Conservation (phyloP, 2,888 invertebrate genomes). For the Synergus japonicus region DNA sequence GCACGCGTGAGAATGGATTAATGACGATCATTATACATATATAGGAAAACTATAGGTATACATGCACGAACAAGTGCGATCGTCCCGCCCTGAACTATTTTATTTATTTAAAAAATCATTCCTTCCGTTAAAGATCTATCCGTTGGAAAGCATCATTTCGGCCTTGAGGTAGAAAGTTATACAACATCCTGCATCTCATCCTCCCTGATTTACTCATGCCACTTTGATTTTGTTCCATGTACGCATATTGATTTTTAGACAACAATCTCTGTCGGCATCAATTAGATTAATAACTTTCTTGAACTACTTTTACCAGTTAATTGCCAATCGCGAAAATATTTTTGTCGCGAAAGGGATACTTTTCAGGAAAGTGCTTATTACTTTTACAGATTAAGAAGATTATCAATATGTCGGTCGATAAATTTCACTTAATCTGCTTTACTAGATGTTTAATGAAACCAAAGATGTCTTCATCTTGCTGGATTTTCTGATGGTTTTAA, state of each 20-base stretch:
- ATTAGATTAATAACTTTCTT: slow-evolving; percentile 11
- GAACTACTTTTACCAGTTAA: not conserved
- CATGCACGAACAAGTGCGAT: slow-evolving; percentile 1
- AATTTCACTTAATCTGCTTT: not conserved
- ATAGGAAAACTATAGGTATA: not conserved
- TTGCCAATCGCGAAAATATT: not conserved
- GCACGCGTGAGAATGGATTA: slow-evolving; percentile 50
- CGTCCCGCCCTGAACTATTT: slow-evolving; percentile 1
- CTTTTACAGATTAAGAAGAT: not conserved
- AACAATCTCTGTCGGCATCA: not conserved
- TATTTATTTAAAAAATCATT: not conserved
- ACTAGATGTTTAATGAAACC: too few relatives aligned
- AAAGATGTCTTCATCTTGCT: too few relatives aligned
- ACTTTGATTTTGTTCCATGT: not conserved
- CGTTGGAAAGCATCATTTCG: not conserved
- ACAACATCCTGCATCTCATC: not conserved
- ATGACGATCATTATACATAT: not conserved
- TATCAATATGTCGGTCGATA: not conserved
- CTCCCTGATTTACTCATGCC: not conserved
- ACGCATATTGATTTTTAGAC: slow-evolving; percentile 7
- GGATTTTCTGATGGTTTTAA: too few relatives aligned
- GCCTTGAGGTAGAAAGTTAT: not conserved
- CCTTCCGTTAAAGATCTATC: not conserved
- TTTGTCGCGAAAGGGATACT: not conserved
- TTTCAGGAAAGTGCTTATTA: not conserved